A percentile compares a stretch with the other conserved stretches of the same genome.
Evolutionary conservation across 2,888 invertebrate genomes (phyloP).

Genomic region (Cinara cedri): DNA sequence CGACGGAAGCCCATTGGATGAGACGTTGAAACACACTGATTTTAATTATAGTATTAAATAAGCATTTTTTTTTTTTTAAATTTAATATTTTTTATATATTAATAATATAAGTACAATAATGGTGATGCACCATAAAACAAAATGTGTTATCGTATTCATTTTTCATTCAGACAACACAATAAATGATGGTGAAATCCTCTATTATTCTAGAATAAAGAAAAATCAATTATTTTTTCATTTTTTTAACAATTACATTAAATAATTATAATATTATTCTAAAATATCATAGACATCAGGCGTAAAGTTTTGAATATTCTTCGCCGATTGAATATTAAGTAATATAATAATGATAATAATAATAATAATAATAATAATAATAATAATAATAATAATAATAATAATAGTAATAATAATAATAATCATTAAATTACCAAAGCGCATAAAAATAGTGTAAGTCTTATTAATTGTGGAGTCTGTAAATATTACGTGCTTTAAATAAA

Average conservation of each 20-base stretch:
- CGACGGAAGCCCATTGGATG: too few relatives aligned
- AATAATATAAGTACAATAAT: constrained; percentile 56
- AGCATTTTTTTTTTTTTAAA: constrained; percentile 28
- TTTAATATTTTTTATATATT: constrained; percentile 47
- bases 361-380: constrained; percentile 16
- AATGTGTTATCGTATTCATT: constrained; percentile 32
- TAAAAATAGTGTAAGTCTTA: constrained; percentile 57
- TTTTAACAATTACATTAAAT: constrained; percentile 35
- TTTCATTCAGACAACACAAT: constrained; percentile 33
- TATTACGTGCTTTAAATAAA: constrained; percentile 47
- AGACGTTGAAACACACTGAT: neutral
- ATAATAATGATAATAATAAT: constrained; percentile 39
- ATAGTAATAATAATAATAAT: constrained; percentile 37
- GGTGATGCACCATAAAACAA: constrained; percentile 53
- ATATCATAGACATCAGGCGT: constrained; percentile 27
- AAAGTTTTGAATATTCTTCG: constrained; percentile 24
- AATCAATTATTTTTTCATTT: constrained; percentile 2
- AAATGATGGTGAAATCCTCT: constrained; percentile 48
- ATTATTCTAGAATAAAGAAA: constrained; percentile 37
- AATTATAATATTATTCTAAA: constrained; percentile 45
- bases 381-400: constrained; percentile 27
- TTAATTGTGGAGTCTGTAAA: constrained; percentile 54
- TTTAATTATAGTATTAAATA: constrained; percentile 15
- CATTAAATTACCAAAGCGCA: constrained; percentile 54
- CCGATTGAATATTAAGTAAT: constrained; percentile 45